Conservation (phyloP, 2,113 vertebrate species). For the Oncorhynchus gorbuscha region DNA sequence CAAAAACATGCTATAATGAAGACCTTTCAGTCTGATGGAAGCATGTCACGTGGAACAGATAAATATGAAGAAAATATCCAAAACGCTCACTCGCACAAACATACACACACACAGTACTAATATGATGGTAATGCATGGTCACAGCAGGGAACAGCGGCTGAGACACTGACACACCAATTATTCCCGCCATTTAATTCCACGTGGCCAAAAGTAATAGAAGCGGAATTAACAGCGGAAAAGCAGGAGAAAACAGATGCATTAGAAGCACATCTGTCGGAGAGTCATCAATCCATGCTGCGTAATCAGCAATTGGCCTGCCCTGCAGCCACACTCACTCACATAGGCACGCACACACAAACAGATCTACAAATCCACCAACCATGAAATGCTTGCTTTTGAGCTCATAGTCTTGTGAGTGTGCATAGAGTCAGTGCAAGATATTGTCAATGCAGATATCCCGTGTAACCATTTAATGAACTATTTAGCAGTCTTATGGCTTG, state of each 20-base stretch:
- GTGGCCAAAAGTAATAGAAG: conserved; percentile 46
- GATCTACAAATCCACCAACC: background rate
- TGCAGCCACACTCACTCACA: conserved; percentile 16
- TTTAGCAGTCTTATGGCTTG: too few species aligned
- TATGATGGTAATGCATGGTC: conserved; percentile 38
- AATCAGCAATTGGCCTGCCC: conserved; percentile 41
- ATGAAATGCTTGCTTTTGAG: too few species aligned
- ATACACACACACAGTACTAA: background rate
- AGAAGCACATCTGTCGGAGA: conserved; percentile 28
- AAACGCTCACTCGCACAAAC: background rate
- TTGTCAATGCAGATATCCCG: too few species aligned
- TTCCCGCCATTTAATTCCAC: conserved; percentile 49
- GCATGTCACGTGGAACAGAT: too few species aligned
- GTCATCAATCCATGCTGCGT: conserved; percentile 19
- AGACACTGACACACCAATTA: conserved; percentile 40
- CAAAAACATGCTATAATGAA: too few species aligned
- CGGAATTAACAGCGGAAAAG: conserved; percentile 29
- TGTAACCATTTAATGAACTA: too few species aligned
- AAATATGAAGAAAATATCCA: too few species aligned
- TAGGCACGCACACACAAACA: too few species aligned
- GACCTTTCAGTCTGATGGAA: too few species aligned
- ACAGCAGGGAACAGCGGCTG: conserved; percentile 43
- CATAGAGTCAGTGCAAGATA: too few species aligned
- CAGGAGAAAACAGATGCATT: conserved; percentile 21
- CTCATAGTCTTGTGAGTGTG: too few species aligned